A percentile compares a stretch with the other conserved stretches of the same genome.
Conservation (phyloP, 1,140 invertebrate genomes). For the Drosophila burlai region DNA sequence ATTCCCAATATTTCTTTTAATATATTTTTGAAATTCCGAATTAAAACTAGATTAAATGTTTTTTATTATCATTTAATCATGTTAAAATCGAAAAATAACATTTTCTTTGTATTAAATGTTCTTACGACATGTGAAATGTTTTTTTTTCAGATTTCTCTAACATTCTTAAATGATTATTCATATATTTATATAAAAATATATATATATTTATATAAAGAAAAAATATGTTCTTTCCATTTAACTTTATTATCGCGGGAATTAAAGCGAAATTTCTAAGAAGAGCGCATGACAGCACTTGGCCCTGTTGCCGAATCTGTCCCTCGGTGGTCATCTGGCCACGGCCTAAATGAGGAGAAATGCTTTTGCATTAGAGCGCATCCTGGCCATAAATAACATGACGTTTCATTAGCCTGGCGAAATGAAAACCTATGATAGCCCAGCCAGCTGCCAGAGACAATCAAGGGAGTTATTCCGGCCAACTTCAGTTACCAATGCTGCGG, state of each 20-base stretch:
- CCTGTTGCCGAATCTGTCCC: constrained; percentile 10
- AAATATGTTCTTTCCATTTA: too few species aligned
- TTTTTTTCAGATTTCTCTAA: too few species aligned
- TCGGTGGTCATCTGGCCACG: constrained; percentile 11
- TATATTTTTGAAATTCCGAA: background rate
- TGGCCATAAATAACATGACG: constrained; percentile 79
- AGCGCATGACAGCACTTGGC: constrained; percentile 10
- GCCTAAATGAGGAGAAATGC: constrained; percentile 68
- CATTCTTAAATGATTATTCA: too few species aligned
- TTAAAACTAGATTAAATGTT: too few species aligned
- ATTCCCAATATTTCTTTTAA: background rate
- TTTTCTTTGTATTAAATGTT: background rate
- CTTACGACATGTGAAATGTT: background rate
- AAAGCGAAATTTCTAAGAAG: background rate
- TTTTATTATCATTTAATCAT: background rate
- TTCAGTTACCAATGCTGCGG: constrained; percentile 19
- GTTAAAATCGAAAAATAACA: background rate
- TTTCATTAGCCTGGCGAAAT: constrained; percentile 75
- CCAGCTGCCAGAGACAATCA: constrained; percentile 48
- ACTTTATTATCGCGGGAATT: background rate
- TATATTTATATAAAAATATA: too few species aligned
- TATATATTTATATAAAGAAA: too few species aligned
- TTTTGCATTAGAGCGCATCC: constrained; percentile 75
- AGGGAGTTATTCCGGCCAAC: constrained; percentile 29
- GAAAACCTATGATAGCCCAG: constrained; percentile 77